These are phyloP conservation scores for Hypotaenidia okinawae DNA, from an alignment of 2,797 vertebrate species.

Conservation along the genomic window DNA sequence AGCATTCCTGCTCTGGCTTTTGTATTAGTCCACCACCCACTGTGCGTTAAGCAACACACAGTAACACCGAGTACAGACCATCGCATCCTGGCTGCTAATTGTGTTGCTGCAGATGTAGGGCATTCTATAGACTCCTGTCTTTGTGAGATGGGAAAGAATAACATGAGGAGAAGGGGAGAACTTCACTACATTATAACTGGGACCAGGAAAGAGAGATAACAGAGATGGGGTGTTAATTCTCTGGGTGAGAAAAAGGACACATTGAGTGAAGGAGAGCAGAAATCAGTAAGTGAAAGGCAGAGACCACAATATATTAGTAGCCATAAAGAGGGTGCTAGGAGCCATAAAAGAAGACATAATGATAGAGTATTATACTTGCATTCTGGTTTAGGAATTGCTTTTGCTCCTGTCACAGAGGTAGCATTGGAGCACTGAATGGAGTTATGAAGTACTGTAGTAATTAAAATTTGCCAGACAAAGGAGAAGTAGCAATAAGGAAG, in stretches of 20 bases:
- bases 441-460: constrained; percentile 38
- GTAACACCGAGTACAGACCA: not conserved
- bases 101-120: not conserved
- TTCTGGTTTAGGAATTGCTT: constrained; percentile 53
- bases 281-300: constrained; percentile 32
- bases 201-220: not conserved
- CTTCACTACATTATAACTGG: not conserved
- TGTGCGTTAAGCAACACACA: not conserved
- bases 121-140: not conserved
- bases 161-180: not conserved
- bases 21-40: not conserved
- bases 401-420: not conserved
- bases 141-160: not conserved
- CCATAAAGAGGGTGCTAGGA: constrained; percentile 48
- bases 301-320: constrained; percentile 41
- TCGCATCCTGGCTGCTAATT: not conserved
- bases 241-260: constrained; percentile 19
- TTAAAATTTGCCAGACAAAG: constrained; percentile 64
- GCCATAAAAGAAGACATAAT: constrained; percentile 51
- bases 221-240: constrained; percentile 22
- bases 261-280: constrained; percentile 32
- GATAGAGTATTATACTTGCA: constrained; percentile 32
- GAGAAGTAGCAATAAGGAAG: constrained; percentile 5
- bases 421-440: constrained; percentile 20
- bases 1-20: not conserved